Evolutionary conservation across 2,113 vertebrate genomes (phyloP).

Genomic region (Verasper variegatus): DNA sequence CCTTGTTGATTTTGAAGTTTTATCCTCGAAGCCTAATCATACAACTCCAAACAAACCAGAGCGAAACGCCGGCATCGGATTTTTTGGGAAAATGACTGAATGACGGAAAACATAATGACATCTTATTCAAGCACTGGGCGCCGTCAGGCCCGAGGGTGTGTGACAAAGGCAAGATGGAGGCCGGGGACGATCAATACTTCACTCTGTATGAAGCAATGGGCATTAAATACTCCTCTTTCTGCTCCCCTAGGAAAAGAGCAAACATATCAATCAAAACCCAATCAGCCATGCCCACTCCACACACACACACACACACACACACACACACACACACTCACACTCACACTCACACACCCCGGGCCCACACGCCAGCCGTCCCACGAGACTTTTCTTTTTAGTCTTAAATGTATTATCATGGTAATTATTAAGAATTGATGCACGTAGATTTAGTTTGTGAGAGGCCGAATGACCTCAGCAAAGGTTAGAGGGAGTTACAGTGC

Average conservation of each 20-base stretch:
- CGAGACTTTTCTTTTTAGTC: not conserved
- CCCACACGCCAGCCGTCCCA: slow-evolving; percentile 44
- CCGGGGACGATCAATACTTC: slow-evolving; percentile 66
- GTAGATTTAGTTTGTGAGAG: slow-evolving; percentile 9
- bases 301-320: slow-evolving; percentile 2
- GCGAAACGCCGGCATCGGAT: slow-evolving; percentile 32
- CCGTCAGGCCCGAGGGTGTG: slow-evolving; percentile 62
- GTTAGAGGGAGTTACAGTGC: slow-evolving; percentile 3
- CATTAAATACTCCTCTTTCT: slow-evolving; percentile 71
- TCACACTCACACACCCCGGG: slow-evolving; percentile 17
- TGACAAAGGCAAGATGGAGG: slow-evolving; percentile 72
- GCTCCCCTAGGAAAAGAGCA: slow-evolving; percentile 58
- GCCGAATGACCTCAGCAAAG: slow-evolving; percentile 25
- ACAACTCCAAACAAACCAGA: slow-evolving; percentile 10
- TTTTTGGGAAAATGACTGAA: slow-evolving; percentile 42
- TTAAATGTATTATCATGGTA: not conserved
- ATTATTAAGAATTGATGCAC: slow-evolving; percentile 2
- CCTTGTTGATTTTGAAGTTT: slow-evolving; percentile 24
- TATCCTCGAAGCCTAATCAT: slow-evolving; percentile 5
- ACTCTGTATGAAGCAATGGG: slow-evolving; percentile 68
- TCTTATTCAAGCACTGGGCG: slow-evolving; percentile 52
- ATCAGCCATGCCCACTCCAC: slow-evolving; percentile 46
- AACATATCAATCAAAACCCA: slow-evolving; percentile 75
- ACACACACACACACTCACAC: too few species aligned
- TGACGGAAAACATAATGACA: slow-evolving; percentile 35